A percentile compares a stretch with the other conserved stretches of the same genome.
phyloP scores from a whole-genome alignment of 1,140 invertebrate genomes.

The Brachionus manjavacas region DNA sequence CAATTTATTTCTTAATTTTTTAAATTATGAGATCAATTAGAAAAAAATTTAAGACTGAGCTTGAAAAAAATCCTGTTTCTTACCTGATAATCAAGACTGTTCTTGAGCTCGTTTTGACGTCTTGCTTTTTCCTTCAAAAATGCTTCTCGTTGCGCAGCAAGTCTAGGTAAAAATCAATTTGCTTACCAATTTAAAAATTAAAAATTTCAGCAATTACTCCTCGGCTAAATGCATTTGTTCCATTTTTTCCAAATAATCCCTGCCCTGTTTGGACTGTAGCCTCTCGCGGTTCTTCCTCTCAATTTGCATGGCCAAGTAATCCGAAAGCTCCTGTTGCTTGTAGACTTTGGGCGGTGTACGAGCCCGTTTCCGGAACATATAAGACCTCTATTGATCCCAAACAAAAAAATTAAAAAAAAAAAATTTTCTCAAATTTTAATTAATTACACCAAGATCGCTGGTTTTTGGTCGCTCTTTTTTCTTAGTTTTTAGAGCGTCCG shows the following conservation, averaged over 20 bases:
- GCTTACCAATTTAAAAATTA: not conserved
- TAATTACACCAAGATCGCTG: conserved; percentile 15
- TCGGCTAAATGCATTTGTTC: conserved; percentile 30
- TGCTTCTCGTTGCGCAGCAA: conserved; percentile 53
- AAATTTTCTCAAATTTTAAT: not conserved
- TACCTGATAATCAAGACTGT: conserved; percentile 28
- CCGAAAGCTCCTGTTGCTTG: conserved; percentile 51
- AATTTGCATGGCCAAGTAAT: conserved; percentile 33
- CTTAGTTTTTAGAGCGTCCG: conserved; percentile 51
- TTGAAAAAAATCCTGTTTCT: not conserved
- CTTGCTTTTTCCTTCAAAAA: conserved; percentile 12
- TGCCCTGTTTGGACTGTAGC: not conserved
- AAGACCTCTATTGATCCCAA: conserved; percentile 49
- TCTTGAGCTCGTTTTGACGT: conserved; percentile 9
- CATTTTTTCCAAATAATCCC: conserved; percentile 40
- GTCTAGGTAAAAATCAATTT: conserved; percentile 46
- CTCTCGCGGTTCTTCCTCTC: not conserved
- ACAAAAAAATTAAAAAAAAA: conserved; percentile 41
- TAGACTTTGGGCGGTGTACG: conserved; percentile 52
- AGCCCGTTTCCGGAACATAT: conserved; percentile 54
- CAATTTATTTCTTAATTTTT: not conserved
- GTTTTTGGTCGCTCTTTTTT: conserved; percentile 45
- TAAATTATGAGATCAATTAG: no score
- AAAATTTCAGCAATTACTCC: not conserved
- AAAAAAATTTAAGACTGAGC: no score